These are phyloP conservation scores for Ammodytes marinus DNA, from an alignment of 2,113 vertebrate genomes.

Conservation along the genomic window DNA sequence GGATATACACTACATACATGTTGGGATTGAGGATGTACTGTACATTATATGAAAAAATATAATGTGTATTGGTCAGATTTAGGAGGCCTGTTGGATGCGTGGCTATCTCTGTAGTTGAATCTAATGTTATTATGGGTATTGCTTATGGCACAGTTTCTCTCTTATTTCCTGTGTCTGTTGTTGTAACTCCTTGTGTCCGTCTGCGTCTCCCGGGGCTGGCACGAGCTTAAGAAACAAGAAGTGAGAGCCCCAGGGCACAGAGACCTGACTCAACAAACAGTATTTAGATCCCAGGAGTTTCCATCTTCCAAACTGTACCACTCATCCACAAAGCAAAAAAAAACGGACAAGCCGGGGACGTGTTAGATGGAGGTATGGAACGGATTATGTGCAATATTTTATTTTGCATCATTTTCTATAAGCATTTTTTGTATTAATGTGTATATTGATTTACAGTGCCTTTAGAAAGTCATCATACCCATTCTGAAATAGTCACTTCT, in stretches of 20 bases:
- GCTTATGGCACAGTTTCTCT: neutral
- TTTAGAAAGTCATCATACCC: too few species aligned
- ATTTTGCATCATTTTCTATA: too few species aligned
- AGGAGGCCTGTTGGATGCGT: neutral
- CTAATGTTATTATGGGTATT: neutral
- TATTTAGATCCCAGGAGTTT: conserved; percentile 38
- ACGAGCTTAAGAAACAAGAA: conserved; percentile 60
- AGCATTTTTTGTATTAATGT: too few species aligned
- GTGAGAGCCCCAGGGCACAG: conserved; percentile 34
- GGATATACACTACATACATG: neutral
- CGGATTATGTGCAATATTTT: too few species aligned
- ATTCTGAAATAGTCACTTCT: too few species aligned
- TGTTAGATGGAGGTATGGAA: neutral
- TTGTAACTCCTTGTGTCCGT: conserved; percentile 21
- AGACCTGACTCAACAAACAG: conserved; percentile 32
- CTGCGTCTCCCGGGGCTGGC: conserved; percentile 26
- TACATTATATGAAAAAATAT: neutral
- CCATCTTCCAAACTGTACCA: neutral
- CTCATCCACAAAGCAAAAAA: neutral
- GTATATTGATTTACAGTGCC: too few species aligned
- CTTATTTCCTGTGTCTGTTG: conserved; percentile 44
- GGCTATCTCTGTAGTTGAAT: neutral
- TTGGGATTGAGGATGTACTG: neutral
- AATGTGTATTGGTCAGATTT: neutral
- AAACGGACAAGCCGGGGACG: neutral